Conservation (phyloP, 1,140 invertebrate species). For the Venturia canescens region DNA sequence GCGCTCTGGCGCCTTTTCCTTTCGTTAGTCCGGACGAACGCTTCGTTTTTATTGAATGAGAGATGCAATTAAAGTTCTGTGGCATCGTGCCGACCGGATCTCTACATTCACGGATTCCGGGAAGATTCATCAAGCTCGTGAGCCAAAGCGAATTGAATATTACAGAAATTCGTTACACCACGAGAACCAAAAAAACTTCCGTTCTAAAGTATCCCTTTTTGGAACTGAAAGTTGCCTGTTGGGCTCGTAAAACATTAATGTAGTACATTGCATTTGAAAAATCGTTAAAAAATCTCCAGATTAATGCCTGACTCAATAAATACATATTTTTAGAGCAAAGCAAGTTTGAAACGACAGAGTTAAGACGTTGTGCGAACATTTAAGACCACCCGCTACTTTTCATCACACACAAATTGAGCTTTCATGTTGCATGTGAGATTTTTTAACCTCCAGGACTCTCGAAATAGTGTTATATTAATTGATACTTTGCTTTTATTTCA, state of each 20-base stretch:
- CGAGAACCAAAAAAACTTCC: no score
- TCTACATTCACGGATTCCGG: neutral
- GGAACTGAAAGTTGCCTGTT: neutral
- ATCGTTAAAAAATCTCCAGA: neutral
- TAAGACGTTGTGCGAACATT: neutral
- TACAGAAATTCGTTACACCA: no score
- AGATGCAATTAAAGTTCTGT: conserved; percentile 29
- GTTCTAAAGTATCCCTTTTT: neutral
- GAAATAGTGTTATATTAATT: neutral
- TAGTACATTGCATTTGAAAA: neutral
- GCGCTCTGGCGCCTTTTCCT: neutral
- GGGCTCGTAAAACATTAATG: no score
- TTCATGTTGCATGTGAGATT: neutral
- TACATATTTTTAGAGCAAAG: neutral
- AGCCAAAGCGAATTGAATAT: neutral
- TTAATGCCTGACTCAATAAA: neutral
- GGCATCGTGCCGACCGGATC: neutral
- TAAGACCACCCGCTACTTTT: neutral
- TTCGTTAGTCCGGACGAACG: neutral
- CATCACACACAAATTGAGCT: neutral
- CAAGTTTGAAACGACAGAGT: neutral
- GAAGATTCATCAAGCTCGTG: neutral
- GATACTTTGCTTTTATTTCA: neutral
- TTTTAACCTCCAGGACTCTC: neutral
- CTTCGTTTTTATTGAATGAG: neutral